A percentile compares a stretch with the other conserved stretches of the same genome.
These are phyloP conservation scores for Chlamydotis undulata DNA, from an alignment of 2,113 vertebrate genomes.

Conservation along the genomic window DNA sequence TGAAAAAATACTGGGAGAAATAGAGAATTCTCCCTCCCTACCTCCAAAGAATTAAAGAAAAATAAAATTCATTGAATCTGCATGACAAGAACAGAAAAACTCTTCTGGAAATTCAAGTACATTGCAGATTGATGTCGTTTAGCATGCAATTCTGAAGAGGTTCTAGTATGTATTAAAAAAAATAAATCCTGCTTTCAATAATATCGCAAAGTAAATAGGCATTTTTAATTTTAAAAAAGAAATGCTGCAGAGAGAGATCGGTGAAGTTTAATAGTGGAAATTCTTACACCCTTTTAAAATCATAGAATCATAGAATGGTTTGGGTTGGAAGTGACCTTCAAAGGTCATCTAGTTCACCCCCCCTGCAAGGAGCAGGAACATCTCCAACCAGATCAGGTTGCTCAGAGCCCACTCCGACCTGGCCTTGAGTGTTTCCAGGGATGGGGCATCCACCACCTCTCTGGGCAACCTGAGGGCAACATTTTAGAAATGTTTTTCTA, in stretches of 20 bases:
- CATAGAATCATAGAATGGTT: too few species aligned
- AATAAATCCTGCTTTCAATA: background rate
- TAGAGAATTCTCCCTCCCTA: background rate
- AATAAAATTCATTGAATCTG: background rate
- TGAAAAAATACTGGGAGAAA: background rate
- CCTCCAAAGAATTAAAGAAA: background rate
- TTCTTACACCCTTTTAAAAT: background rate
- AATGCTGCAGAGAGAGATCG: accelerated
- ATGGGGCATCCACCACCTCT: too few species aligned
- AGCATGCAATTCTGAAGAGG: background rate
- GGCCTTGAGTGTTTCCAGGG: too few species aligned
- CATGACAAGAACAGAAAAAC: background rate
- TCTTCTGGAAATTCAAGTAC: background rate
- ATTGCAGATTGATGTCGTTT: background rate
- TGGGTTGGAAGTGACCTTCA: too few species aligned
- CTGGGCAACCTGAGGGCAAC: too few species aligned
- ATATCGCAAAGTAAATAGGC: background rate
- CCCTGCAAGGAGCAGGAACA: too few species aligned
- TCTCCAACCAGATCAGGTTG: too few species aligned
- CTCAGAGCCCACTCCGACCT: too few species aligned
- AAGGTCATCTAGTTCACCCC: too few species aligned
- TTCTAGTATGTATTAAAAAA: background rate
- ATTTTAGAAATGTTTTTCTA: background rate
- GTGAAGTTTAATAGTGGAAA: background rate
- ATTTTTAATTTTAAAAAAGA: background rate